phyloP scores from a whole-genome alignment of 2,113 vertebrate species.

The Dasypus novemcinctus region DNA sequence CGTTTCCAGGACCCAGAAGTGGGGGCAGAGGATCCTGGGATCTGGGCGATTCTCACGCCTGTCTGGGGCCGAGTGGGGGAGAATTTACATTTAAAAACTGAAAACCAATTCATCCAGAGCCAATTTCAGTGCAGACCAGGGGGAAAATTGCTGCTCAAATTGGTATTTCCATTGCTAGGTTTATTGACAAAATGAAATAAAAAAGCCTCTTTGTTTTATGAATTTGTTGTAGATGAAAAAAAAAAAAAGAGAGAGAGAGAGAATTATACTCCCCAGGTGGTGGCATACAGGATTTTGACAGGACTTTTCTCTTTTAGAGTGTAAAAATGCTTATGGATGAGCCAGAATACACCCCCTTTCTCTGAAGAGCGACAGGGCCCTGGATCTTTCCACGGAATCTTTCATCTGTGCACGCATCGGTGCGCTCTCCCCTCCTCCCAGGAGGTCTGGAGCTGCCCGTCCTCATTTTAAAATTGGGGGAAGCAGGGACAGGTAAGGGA shows the following conservation, averaged over 20 bases:
- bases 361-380: neutral
- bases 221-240: slow-evolving; percentile 69
- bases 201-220: slow-evolving; percentile 74
- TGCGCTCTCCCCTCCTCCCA: neutral
- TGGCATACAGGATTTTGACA: slow-evolving; percentile 1
- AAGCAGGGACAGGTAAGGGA: neutral
- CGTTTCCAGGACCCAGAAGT: neutral
- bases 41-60: neutral
- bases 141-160: slow-evolving; percentile 48
- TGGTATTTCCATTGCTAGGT: slow-evolving; percentile 77
- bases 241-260: neutral
- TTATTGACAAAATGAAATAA: slow-evolving; percentile 81
- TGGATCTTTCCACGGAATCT: neutral
- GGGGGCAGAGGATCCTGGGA: neutral
- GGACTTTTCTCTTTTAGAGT: neutral
- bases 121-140: slow-evolving; percentile 69
- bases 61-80: neutral
- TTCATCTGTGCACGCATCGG: neutral
- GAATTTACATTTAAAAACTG: slow-evolving; percentile 58
- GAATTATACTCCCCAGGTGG: neutral
- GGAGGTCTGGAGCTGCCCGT: neutral
- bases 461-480: neutral
- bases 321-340: neutral
- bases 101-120: slow-evolving; percentile 72
- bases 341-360: neutral